Percentiles rank a stretch among this genome's conserved stretches.
Evolutionary conservation across 2,797 vertebrate species (phyloP).

Genomic region (Morelia viridis): DNA sequence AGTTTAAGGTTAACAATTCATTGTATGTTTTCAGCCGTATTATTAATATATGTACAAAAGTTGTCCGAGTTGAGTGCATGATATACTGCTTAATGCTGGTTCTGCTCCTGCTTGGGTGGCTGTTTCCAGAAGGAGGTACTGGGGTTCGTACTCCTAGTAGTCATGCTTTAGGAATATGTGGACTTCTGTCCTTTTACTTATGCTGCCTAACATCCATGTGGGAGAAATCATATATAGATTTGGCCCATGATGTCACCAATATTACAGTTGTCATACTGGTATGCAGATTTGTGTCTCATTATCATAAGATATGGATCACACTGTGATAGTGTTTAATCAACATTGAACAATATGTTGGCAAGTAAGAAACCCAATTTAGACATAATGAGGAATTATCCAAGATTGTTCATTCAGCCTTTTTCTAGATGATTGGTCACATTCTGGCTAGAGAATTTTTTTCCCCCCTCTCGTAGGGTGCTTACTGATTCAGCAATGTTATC

Average conservation of each 20-base stretch:
- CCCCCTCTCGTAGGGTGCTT: background rate
- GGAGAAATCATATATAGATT: background rate
- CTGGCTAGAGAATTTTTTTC: background rate
- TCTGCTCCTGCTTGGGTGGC: background rate
- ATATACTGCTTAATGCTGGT: background rate
- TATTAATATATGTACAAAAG: background rate
- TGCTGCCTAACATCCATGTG: background rate
- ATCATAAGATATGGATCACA: background rate
- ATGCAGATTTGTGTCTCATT: background rate
- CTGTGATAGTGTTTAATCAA: background rate
- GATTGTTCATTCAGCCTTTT: background rate
- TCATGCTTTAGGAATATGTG: background rate
- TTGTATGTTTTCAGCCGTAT: background rate
- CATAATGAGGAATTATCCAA: background rate
- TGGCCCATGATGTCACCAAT: background rate
- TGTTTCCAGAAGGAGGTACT: background rate
- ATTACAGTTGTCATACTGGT: background rate
- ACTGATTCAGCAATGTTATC: background rate
- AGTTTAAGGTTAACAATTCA: background rate
- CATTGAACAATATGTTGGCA: background rate
- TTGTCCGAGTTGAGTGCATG: background rate
- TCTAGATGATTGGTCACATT: background rate
- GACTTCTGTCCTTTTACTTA: background rate
- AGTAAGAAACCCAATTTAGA: background rate
- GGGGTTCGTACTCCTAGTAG: background rate